phyloP scores from a whole-genome alignment of 2,797 vertebrate species.

The Anguilla pacifica region DNA sequence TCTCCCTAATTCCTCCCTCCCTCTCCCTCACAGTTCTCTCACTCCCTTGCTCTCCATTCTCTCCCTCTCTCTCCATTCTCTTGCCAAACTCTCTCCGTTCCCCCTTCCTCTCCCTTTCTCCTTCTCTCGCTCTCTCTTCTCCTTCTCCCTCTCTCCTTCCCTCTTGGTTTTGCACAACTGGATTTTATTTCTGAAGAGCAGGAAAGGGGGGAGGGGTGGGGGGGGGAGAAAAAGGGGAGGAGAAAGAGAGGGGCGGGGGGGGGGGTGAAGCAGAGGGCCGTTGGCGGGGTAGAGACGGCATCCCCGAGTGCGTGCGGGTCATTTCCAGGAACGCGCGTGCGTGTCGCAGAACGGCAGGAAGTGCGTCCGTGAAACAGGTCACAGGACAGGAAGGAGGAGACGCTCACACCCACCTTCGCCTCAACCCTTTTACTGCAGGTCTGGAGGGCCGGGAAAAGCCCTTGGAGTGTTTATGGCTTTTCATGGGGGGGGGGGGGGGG shows the following conservation, averaged over 20 bases:
- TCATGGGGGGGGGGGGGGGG: background rate
- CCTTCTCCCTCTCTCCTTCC: conserved; percentile 33
- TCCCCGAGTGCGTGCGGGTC: background rate
- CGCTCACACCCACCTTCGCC: background rate
- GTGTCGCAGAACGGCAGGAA: too few relatives aligned
- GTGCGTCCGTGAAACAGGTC: too few relatives aligned
- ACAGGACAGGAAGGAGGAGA: background rate
- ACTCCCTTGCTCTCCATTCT: conserved; percentile 56
- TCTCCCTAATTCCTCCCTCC: conserved; percentile 30
- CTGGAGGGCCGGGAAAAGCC: background rate
- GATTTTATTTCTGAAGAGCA: conserved; percentile 60
- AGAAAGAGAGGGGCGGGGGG: background rate
- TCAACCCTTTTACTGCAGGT: background rate
- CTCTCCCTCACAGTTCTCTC: background rate
- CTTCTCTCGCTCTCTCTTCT: conserved; percentile 54
- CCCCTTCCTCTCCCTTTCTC: conserved; percentile 44
- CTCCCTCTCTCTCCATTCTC: conserved; percentile 32
- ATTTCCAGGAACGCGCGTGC: too few relatives aligned
- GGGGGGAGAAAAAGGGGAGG: background rate
- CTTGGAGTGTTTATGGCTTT: background rate
- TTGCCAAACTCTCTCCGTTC: conserved; percentile 31
- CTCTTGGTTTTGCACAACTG: conserved; percentile 60
- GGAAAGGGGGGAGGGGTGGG: background rate
- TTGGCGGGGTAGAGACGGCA: too few relatives aligned
- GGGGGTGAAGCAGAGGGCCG: background rate